phyloP scores from a whole-genome alignment of 2,113 vertebrate genomes.

The Erinaceus europaeus region DNA sequence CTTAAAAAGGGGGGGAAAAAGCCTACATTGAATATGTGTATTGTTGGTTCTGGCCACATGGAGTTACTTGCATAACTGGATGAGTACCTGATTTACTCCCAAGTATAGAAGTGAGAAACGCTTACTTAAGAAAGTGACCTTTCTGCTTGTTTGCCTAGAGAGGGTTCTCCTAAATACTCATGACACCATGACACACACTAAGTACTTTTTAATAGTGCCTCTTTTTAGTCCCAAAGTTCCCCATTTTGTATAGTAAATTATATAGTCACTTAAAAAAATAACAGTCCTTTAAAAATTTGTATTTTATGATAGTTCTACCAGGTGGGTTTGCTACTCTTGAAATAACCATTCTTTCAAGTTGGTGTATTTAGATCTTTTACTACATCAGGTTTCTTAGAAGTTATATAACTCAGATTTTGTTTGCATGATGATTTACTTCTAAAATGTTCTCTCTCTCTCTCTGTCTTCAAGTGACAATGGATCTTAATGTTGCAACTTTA shows the following conservation, averaged over 20 bases:
- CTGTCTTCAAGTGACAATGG: neutral
- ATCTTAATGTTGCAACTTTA: neutral
- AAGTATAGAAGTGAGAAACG: neutral
- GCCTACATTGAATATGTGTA: neutral
- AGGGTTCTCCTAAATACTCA: neutral
- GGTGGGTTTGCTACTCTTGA: neutral
- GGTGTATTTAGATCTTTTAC: neutral
- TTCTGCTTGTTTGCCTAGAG: neutral
- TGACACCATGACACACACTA: neutral
- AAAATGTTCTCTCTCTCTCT: neutral
- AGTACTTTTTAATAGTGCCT: constrained; percentile 3
- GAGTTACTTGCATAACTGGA: neutral
- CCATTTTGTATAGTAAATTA: neutral
- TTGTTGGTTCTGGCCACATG: neutral
- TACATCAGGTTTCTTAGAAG: neutral
- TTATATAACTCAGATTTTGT: neutral
- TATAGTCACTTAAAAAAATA: neutral
- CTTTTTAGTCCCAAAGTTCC: constrained; percentile 4
- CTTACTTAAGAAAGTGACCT: neutral
- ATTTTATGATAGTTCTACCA: neutral
- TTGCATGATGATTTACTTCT: neutral
- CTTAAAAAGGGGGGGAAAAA: neutral
- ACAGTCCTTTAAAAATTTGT: neutral
- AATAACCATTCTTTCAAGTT: neutral
- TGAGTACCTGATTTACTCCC: neutral